Conservation (phyloP, 2,888 invertebrate species). For the Amphipyra tragopoginis region DNA sequence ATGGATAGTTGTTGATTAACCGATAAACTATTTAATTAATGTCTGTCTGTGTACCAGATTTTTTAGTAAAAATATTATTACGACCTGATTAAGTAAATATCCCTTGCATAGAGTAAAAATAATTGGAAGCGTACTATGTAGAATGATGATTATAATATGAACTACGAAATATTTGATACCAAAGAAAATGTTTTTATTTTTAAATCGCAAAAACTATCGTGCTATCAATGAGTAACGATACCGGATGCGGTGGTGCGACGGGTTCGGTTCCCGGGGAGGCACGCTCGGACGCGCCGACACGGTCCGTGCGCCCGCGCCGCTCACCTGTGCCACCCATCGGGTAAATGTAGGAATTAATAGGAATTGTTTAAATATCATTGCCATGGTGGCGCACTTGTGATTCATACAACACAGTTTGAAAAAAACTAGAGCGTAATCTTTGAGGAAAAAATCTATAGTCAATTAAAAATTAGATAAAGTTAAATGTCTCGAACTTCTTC, state of each 20-base stretch:
- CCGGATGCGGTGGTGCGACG: conserved; percentile 75
- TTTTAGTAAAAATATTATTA: too few species aligned
- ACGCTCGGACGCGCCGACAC: conserved; percentile 79
- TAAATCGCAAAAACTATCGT: conserved; percentile 57
- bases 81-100: too few species aligned
- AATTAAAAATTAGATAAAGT: too few species aligned
- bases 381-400: background rate
- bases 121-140: background rate
- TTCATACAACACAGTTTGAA: background rate
- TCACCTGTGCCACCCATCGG: conserved; percentile 50
- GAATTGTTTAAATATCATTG: conserved; percentile 15
- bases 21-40: background rate
- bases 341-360: conserved; percentile 45
- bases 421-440: background rate
- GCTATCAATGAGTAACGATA: conserved; percentile 56
- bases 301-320: conserved; percentile 62
- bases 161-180: background rate
- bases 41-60: too few species aligned
- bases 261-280: conserved; percentile 76
- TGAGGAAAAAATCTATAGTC: background rate
- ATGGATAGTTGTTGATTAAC: conserved; percentile 10
- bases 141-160: background rate
- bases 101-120: too few species aligned
- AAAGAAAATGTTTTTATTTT: conserved; percentile 17
- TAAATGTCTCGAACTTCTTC: too few species aligned